Evolutionary conservation across 2,113 vertebrate genomes (phyloP).

Genomic region (Nematolebias whitei): DNA sequence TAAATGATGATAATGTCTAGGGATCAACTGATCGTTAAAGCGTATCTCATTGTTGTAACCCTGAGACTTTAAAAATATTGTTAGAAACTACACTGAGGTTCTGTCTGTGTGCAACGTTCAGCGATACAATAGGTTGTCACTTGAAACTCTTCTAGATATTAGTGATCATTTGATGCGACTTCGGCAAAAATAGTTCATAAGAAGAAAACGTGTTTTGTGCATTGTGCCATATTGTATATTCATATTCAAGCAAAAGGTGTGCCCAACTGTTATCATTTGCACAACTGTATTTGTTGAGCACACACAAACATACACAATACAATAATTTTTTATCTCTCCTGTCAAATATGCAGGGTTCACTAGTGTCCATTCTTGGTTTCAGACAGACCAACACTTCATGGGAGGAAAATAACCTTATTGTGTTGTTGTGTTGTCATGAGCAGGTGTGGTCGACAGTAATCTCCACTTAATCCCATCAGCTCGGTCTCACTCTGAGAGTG

Average conservation of each 20-base stretch:
- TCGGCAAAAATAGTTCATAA: not conserved
- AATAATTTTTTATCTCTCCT: not conserved
- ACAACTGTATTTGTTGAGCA: not conserved
- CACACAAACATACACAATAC: not conserved
- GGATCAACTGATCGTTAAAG: not conserved
- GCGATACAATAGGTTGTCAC: not conserved
- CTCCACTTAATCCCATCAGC: not conserved
- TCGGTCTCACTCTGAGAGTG: not conserved
- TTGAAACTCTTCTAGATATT: conserved; percentile 10
- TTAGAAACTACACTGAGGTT: too few relatives aligned
- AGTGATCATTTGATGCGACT: conserved; percentile 4
- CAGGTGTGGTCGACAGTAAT: not conserved
- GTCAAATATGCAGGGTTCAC: not conserved
- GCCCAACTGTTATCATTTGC: not conserved
- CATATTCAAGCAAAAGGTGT: not conserved
- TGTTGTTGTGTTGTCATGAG: not conserved
- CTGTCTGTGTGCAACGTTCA: conserved; percentile 37
- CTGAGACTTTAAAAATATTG: too few relatives aligned
- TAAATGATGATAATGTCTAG: not conserved
- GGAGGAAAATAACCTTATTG: not conserved
- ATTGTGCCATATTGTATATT: not conserved
- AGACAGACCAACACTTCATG: not conserved
- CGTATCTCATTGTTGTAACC: not conserved
- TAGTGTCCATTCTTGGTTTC: not conserved
- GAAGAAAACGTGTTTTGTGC: too few relatives aligned